Base-by-base conservation (phyloP, 2,113 vertebrate genomes). In the Motacilla tschutschensis region DNA sequence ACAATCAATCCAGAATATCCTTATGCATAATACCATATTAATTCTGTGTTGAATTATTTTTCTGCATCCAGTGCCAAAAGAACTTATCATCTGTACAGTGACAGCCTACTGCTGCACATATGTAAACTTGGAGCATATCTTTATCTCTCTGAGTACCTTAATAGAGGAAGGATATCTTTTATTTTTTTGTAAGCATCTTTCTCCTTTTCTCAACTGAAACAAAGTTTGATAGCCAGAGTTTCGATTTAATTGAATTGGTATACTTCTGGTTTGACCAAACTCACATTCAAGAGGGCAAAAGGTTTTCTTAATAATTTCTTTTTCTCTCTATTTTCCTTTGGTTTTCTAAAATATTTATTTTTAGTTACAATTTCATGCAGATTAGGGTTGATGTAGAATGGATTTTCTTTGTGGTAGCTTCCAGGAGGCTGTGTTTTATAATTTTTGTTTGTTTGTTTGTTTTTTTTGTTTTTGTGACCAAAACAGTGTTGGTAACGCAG, bases 1-100 rank as follows among this genome's bases (percentile, higher is more conserved):
- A 81, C 54, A 85, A 88, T 89, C 77, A 91, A n/a, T 86, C 74
- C 77, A 82, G 63, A 86, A 70, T 88, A 81, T 89, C 55, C 41
- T 83, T 90, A 36, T 88, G 50, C 36, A 58, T 58, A 81, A 88
- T 66, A 51, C n/a, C 65, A 41, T 29, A 66, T 33, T 66, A 50
- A 66, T 50, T 88, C 33, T 63, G 58, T 43, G 70, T 65, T 89
- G 43, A 65, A 75, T 69, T 50, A 35, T 57, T 91, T 88, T 81
- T 73, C 74, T 82, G 24, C 28, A 47, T 63, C 33, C 14, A 48
- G 0, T 83, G 66, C 59, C 63, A 82, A 35, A 22, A 79, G 84
- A 55, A 84, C 1, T 70, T 91, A 63, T 81, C 36, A 43, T 76
- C 16, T 85, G 19, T 38, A 51, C 24, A 31, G 15, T 84, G 67